Evolutionary conservation across 2,888 invertebrate genomes (phyloP).

Genomic region (Macroteleia sp.): DNA sequence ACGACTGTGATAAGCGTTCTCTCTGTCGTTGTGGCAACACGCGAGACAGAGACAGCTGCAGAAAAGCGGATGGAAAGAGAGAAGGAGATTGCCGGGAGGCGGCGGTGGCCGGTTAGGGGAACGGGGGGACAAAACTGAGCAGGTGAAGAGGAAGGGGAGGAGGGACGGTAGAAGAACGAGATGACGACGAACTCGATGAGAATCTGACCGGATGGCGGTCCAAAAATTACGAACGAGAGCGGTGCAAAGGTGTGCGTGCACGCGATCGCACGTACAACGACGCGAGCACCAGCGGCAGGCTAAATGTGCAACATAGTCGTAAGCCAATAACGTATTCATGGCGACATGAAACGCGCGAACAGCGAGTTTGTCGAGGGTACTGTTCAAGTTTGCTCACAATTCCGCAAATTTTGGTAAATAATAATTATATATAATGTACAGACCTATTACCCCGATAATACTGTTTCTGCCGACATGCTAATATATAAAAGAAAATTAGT

Average conservation of each 20-base stretch:
- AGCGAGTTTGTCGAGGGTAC: no score
- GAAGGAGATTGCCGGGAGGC: constrained; percentile 5
- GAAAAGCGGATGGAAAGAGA: constrained; percentile 18
- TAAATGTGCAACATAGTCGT: no score
- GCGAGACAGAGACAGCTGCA: constrained; percentile 14
- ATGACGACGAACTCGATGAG: constrained; percentile 65
- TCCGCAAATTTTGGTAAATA: no score
- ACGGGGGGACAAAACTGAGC: constrained; percentile 17
- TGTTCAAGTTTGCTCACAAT: no score
- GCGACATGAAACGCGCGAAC: no score
- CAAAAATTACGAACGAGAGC: constrained; percentile 68
- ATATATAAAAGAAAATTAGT: no score
- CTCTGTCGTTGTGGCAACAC: constrained; percentile 41
- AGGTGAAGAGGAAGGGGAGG: constrained; percentile 23
- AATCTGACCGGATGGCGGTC: constrained; percentile 73
- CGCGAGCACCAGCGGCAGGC: constrained; percentile 13
- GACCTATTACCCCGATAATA: no score
- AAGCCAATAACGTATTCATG: no score
- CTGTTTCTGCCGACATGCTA: no score
- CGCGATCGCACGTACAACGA: constrained; percentile 33
- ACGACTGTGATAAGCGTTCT: constrained; percentile 70
- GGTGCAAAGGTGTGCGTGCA: constrained; percentile 42
- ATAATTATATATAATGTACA: no score
- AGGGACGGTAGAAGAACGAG: constrained; percentile 61
- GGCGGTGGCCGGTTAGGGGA: constrained; percentile 13